phyloP scores from a whole-genome alignment of 2,113 vertebrate genomes.

The Cairina moschata region DNA sequence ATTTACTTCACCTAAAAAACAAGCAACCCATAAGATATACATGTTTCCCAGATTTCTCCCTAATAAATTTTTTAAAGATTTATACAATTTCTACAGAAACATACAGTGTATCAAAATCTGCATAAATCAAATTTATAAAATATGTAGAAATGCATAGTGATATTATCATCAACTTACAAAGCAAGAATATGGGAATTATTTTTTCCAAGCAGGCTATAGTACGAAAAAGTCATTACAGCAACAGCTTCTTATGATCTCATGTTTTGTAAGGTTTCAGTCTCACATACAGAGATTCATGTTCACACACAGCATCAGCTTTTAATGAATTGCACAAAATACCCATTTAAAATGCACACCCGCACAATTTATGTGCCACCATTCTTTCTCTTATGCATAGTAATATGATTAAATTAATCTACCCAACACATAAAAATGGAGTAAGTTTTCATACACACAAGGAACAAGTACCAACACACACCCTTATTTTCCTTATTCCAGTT shows the following conservation, averaged over 20 bases:
- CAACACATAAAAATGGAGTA: conserved; percentile 62
- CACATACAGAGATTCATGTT: conserved; percentile 66
- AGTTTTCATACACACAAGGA: conserved; percentile 69
- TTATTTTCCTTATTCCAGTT: conserved; percentile 33
- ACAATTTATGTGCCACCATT: conserved; percentile 70
- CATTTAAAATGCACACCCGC: conserved; percentile 68
- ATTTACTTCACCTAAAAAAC: conserved; percentile 85
- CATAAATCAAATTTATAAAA: conserved; percentile 88
- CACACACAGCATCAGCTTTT: conserved; percentile 65
- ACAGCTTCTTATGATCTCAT: conserved; percentile 68
- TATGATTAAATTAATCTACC: conserved; percentile 72
- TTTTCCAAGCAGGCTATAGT: conserved; percentile 75
- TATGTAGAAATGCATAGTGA: conserved; percentile 89
- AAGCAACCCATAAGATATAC: conserved; percentile 81
- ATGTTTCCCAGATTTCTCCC: conserved; percentile 75
- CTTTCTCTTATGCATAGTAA: conserved; percentile 79
- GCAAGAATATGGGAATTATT: conserved; percentile 77
- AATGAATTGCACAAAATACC: conserved; percentile 77
- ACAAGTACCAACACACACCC: conserved; percentile 48
- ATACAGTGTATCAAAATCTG: conserved; percentile 89
- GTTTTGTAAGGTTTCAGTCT: conserved; percentile 70
- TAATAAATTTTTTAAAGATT: conserved; percentile 81
- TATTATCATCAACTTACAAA: conserved; percentile 81
- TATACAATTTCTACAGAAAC: conserved; percentile 90
- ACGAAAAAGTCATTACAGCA: conserved; percentile 78